Evolutionary conservation across 2,113 vertebrate genomes (phyloP).

Genomic region (Tichodroma muraria): DNA sequence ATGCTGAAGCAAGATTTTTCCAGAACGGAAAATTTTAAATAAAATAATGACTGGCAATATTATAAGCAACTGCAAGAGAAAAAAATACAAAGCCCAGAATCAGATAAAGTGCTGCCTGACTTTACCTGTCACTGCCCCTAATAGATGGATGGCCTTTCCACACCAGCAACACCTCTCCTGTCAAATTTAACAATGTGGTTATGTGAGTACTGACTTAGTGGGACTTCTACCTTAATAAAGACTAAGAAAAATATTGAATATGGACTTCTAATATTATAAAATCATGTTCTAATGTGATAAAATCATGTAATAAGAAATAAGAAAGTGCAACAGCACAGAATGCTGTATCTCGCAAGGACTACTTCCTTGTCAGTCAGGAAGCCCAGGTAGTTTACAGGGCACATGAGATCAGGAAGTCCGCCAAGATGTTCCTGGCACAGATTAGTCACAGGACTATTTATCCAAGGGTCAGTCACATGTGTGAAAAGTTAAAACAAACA

Average conservation of each 20-base stretch:
- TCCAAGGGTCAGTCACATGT: constrained; percentile 46
- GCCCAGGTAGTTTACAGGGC: neutral
- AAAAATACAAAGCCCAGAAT: neutral
- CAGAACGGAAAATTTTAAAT: neutral
- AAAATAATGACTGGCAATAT: neutral
- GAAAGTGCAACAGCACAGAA: neutral
- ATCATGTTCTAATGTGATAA: neutral
- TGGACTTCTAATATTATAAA: neutral
- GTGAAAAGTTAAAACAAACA: neutral
- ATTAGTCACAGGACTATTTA: constrained; percentile 51
- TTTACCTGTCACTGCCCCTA: neutral
- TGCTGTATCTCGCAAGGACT: neutral
- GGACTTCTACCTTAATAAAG: neutral
- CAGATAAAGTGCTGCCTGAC: neutral
- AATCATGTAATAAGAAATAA: neutral
- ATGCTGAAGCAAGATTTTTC: neutral
- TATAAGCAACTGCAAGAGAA: neutral
- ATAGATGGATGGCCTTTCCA: neutral
- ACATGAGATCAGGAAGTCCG: constrained; percentile 35
- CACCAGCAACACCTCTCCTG: neutral
- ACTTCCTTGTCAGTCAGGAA: constrained; percentile 23
- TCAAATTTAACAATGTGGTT: neutral
- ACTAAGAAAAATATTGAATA: neutral
- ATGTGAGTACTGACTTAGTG: neutral
- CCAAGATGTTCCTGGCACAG: constrained; percentile 13